These are phyloP conservation scores for Heliornis fulica DNA, from an alignment of 2,113 vertebrate genomes.

Conservation along the genomic window DNA sequence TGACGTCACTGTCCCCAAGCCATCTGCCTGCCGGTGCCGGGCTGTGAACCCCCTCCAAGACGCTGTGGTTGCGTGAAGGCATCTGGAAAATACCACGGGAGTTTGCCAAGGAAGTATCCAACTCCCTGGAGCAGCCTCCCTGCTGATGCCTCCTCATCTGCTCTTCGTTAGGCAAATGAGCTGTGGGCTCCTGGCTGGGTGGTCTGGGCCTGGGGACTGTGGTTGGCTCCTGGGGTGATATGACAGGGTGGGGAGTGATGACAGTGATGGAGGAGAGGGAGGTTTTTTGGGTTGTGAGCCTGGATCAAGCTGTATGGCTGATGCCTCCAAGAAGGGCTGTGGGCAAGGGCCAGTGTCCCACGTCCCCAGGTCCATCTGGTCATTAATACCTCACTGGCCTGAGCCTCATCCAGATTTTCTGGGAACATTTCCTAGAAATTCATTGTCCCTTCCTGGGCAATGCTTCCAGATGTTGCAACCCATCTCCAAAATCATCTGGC, in stretches of 20 bases:
- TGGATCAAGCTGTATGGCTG: not conserved
- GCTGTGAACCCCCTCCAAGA: fast-evolving
- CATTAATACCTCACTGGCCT: not conserved
- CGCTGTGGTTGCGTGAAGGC: fast-evolving
- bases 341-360: not conserved
- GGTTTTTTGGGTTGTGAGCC: not conserved
- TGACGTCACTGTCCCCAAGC: not conserved
- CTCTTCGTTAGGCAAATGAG: not conserved
- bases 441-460: not conserved
- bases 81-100: fast-evolving
- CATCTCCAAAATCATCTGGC: not conserved
- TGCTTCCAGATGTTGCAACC: constrained; percentile 4
- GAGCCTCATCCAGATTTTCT: not conserved
- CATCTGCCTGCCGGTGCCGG: fast-evolving
- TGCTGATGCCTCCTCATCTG: not conserved
- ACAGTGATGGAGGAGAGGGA: too few relatives aligned
- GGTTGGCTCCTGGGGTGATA: not conserved
- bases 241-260: not conserved
- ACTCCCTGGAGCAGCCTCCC: not conserved
- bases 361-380: not conserved
- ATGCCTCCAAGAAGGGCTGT: not conserved
- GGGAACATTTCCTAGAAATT: constrained; percentile 29
- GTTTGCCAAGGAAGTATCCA: not conserved
- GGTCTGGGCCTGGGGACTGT: not conserved
- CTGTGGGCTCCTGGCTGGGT: not conserved